A percentile compares a stretch with the other conserved stretches of the same genome.
Conservation (phyloP, 2,888 invertebrate species). For the Griposia aprilina region DNA sequence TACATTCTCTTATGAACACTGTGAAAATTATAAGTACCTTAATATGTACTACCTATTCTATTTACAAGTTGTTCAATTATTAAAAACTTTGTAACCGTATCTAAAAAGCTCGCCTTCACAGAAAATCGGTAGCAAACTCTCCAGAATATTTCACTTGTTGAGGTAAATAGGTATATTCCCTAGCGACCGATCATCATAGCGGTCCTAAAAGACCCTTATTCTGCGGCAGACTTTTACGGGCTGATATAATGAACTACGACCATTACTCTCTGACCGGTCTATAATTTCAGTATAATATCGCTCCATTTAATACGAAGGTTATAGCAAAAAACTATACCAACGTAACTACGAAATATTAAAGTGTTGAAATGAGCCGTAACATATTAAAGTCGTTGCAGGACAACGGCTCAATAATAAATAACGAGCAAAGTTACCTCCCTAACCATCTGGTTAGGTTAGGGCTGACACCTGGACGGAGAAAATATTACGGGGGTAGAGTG, state of each 20-base stretch:
- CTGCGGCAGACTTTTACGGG: slow-evolving; percentile 50
- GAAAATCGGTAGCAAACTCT: slow-evolving; percentile 14
- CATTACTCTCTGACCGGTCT: slow-evolving; percentile 34
- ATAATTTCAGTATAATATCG: slow-evolving; percentile 41
- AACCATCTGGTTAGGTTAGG: slow-evolving; percentile 66
- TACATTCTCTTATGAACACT: not conserved
- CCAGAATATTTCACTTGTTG: slow-evolving; percentile 20
- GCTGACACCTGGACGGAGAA: slow-evolving; percentile 64
- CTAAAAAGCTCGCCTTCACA: not conserved
- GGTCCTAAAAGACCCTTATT: slow-evolving; percentile 31
- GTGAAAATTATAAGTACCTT: not conserved
- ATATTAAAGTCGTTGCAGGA: slow-evolving; percentile 69
- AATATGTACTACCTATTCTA: no score
- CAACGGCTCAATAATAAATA: slow-evolving; percentile 77
- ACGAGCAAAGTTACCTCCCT: slow-evolving; percentile 73
- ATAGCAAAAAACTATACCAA: slow-evolving; percentile 39
- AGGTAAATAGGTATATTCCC: slow-evolving; percentile 39
- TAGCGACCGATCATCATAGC: slow-evolving; percentile 24
- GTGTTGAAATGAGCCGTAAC: slow-evolving; percentile 66
- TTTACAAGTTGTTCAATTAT: not conserved
- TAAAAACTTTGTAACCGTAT: slow-evolving; percentile 1
- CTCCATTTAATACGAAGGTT: slow-evolving; percentile 43
- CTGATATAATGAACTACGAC: slow-evolving; percentile 50
- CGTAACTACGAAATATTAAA: slow-evolving; percentile 53
- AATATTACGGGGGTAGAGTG: slow-evolving; percentile 64